Base-by-base conservation (phyloP, 2,797 vertebrate species). In the Galaxias olidus region DNA sequence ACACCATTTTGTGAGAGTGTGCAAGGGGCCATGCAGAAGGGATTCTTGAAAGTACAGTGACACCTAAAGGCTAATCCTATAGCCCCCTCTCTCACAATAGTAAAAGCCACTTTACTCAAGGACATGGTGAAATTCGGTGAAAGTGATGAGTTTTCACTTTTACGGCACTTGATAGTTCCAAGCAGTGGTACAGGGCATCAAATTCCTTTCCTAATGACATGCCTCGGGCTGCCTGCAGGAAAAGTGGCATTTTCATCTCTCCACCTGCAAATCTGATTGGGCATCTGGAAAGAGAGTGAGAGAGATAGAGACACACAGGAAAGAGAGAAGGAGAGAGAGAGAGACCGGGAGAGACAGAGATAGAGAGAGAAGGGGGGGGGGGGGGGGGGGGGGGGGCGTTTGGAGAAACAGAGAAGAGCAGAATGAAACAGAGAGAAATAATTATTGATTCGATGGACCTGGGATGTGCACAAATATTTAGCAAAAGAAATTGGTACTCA, bases 1-100 rank as follows among this genome's bases (percentile, higher is more conserved):
- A 88, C 89, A 89, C 86, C 86, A 89, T 90, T 91, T 90, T 77
- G 76, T 79, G 60, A 71, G 61, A 41, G 44, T 58, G 45, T 56
- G 30, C 30, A 30, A 58, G 42, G 60, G 77, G 72, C 78, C 75
- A 30, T 30, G 30, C 30, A 76, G 80, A 83, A 59, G 63, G 76
- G 85, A 95, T 95, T 96, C 90, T 90, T 96, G 94, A 96, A 96
- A 94, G 91, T 94, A 96, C 93, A 95, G 95, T 97, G 96, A 97
- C 96, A 96, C 95, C 95, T 98, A 96, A 97, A 98, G 95, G 96
- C 94, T 94, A 88, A 90, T 90, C 91, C 91, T 84, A 83, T 80
- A 84, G 82, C 69, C 66, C 78, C 83, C 63, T 53, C 46, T 61
- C 71, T 49, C 65, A 66, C 69, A 15, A 71, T 73, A 45, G 48